Conservation (phyloP, 2,113 vertebrate species). For the Gasterosteus aculeatus region DNA sequence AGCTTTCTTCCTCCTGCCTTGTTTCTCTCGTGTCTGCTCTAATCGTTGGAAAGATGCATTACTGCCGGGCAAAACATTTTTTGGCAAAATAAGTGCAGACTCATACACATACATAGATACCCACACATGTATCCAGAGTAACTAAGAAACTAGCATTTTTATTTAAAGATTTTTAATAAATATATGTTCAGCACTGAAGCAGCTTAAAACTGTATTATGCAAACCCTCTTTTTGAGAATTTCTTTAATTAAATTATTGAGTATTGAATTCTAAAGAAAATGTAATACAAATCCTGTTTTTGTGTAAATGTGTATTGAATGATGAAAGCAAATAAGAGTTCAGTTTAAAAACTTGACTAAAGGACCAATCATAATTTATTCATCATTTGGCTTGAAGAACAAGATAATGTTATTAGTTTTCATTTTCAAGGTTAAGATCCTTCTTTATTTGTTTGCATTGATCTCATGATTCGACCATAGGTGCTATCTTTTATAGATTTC, state of each 20-base stretch:
- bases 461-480: too few species aligned
- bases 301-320: too few species aligned
- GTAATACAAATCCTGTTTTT: too few species aligned
- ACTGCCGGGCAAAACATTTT: not conserved
- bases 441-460: not conserved
- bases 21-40: slow-evolving; percentile 7
- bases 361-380: not conserved
- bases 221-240: not conserved
- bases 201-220: not conserved
- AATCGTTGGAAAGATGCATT: not conserved
- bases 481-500: not conserved
- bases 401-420: not conserved
- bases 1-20: slow-evolving; percentile 2
- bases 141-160: not conserved
- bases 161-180: not conserved
- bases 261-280: not conserved
- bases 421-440: not conserved
- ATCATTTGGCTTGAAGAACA: not conserved
- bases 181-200: not conserved
- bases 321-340: not conserved
- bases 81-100: not conserved
- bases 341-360: not conserved
- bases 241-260: not conserved
- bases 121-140: not conserved
- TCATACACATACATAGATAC: not conserved